phyloP scores from a whole-genome alignment of 2,888 invertebrate species.

The Galeruca laticollis region DNA sequence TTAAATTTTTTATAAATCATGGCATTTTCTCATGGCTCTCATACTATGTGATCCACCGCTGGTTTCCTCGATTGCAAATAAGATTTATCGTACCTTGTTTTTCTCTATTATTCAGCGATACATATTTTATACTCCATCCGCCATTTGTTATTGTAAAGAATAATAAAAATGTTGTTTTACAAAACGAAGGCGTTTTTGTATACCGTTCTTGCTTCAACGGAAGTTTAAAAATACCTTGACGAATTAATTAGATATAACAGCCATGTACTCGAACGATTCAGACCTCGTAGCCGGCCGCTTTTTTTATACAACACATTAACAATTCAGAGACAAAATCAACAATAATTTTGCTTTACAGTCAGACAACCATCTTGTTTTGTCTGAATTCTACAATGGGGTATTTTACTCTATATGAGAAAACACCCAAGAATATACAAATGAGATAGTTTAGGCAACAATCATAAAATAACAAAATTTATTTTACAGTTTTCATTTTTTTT shows the following conservation, averaged over 20 bases:
- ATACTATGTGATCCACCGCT: no score
- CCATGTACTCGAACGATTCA: conserved; percentile 35
- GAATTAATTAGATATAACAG: conserved; percentile 43
- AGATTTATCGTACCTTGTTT: conserved; percentile 9
- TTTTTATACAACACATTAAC: conserved; percentile 16
- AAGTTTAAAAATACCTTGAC: conserved; percentile 48
- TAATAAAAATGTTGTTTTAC: conserved; percentile 35
- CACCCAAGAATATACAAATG: no score
- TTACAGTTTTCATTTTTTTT: no score
- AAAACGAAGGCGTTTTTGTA: conserved; percentile 34
- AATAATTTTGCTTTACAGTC: no score
- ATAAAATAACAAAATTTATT: no score
- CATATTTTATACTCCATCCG: conserved; percentile 21
- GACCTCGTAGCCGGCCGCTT: conserved; percentile 25
- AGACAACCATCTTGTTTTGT: no score
- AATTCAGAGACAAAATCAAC: not conserved
- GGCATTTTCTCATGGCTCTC: no score
- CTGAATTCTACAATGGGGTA: no score
- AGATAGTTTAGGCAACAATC: no score
- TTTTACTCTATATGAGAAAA: no score
- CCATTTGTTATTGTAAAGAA: conserved; percentile 18
- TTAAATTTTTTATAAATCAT: no score
- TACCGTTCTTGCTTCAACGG: conserved; percentile 37
- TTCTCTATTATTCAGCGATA: conserved; percentile 20
- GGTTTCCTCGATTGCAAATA: not conserved